Evolutionary conservation across 2,113 vertebrate species (phyloP).

Genomic region (Silurus asotus): DNA sequence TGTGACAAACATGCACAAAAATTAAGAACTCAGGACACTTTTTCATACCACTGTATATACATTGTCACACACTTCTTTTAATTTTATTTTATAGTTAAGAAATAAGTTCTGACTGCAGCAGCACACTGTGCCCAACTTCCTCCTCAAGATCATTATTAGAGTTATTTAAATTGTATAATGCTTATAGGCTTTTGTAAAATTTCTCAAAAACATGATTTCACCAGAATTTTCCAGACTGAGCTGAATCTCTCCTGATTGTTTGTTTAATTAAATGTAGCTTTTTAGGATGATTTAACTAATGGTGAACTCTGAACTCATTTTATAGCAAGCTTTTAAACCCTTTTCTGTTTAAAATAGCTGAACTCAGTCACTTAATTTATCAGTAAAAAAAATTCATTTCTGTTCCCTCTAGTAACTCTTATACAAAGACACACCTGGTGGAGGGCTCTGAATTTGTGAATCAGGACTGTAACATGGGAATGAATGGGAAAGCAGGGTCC

Average conservation of each 20-base stretch:
- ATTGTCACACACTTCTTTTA: no score
- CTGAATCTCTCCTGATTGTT: neutral
- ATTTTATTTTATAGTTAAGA: neutral
- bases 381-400: neutral
- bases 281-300: neutral
- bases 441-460: slow-evolving; percentile 67
- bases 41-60: no score
- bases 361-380: neutral
- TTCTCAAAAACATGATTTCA: neutral
- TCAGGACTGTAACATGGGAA: slow-evolving; percentile 67
- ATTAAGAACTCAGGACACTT: no score
- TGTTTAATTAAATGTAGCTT: neutral
- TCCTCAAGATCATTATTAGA: neutral
- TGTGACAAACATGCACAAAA: no score
- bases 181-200: neutral
- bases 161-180: neutral
- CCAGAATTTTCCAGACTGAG: neutral
- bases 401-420: slow-evolving; percentile 62
- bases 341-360: neutral
- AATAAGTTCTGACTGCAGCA: neutral
- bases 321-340: neutral
- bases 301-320: neutral
- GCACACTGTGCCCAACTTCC: neutral
- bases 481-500: slow-evolving; percentile 75
- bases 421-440: slow-evolving; percentile 64